Evolutionary conservation across 2,797 vertebrate genomes (phyloP).

Genomic region (Trichosurus vulpecula): DNA sequence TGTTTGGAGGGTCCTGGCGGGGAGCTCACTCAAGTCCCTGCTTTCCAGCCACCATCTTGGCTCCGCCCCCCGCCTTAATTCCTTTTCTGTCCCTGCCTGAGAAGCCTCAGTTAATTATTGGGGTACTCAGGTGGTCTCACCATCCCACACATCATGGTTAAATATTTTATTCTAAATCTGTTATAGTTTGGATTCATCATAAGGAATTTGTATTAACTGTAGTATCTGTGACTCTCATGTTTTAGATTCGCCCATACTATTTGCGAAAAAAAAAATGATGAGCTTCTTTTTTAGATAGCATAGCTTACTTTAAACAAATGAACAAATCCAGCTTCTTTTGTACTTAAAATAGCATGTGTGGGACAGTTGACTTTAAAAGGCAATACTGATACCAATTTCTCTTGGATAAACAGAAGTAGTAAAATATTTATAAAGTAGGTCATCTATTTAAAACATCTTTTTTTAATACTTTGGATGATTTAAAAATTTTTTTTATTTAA

Average conservation of each 20-base stretch:
- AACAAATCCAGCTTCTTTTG: background rate
- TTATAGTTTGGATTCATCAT: background rate
- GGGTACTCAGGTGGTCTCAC: too few relatives aligned
- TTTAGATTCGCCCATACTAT: background rate
- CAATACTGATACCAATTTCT: background rate
- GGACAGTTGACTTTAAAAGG: background rate
- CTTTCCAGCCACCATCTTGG: too few relatives aligned
- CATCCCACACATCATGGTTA: too few relatives aligned
- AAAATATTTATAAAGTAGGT: background rate
- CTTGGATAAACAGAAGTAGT: background rate
- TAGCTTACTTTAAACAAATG: background rate
- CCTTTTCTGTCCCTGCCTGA: too few relatives aligned
- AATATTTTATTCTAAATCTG: background rate
- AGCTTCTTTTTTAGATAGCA: background rate
- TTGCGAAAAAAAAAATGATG: background rate
- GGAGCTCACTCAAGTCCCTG: too few relatives aligned
- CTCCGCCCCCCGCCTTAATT: too few relatives aligned
- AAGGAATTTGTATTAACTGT: background rate
- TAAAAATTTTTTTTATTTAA: background rate
- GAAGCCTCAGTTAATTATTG: too few relatives aligned
- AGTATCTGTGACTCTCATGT: background rate
- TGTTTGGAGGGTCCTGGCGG: too few relatives aligned
- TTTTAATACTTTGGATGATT: background rate
- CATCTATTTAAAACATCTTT: background rate
- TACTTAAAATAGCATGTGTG: background rate